Evolutionary conservation across 2,888 invertebrate genomes (phyloP).

Genomic region (Yponomeuta plumbellus): DNA sequence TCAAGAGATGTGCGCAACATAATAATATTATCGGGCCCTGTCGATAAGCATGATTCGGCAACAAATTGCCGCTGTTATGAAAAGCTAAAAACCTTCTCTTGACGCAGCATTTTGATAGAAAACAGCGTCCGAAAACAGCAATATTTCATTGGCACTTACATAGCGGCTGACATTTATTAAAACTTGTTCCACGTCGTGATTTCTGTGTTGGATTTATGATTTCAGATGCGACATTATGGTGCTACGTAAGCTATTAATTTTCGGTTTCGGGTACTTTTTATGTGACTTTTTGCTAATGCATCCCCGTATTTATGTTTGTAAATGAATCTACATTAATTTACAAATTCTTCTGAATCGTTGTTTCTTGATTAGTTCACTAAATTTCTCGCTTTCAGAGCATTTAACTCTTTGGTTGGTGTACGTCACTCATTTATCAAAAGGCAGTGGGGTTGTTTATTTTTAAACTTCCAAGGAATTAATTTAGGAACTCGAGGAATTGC

Average conservation of each 20-base stretch:
- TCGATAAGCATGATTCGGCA: constrained; percentile 40
- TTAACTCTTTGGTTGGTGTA: neutral
- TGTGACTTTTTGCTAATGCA: no score
- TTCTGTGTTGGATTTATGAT: constrained; percentile 37
- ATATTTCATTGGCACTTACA: constrained; percentile 50
- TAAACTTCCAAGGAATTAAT: no score
- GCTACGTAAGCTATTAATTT: no score
- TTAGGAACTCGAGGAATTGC: neutral
- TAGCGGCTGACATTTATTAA: constrained; percentile 55
- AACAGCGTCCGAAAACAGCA: constrained; percentile 45
- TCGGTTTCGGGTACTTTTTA: no score
- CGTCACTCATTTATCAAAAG: neutral
- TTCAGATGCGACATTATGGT: constrained; percentile 6
- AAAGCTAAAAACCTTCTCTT: constrained; percentile 39
- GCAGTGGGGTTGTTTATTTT: neutral
- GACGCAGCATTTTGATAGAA: constrained; percentile 51
- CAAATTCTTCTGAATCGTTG: neutral
- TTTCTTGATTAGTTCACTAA: neutral
- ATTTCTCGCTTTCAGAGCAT: neutral
- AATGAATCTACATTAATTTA: no score
- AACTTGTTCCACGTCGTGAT: constrained; percentile 43
- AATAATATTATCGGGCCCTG: neutral
- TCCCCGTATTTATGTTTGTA: no score
- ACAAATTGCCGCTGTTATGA: constrained; percentile 36
- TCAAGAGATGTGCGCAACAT: neutral